These are phyloP conservation scores for Pectinophora gossypiella DNA, from an alignment of 1,140 invertebrate genomes.

Conservation along the genomic window DNA sequence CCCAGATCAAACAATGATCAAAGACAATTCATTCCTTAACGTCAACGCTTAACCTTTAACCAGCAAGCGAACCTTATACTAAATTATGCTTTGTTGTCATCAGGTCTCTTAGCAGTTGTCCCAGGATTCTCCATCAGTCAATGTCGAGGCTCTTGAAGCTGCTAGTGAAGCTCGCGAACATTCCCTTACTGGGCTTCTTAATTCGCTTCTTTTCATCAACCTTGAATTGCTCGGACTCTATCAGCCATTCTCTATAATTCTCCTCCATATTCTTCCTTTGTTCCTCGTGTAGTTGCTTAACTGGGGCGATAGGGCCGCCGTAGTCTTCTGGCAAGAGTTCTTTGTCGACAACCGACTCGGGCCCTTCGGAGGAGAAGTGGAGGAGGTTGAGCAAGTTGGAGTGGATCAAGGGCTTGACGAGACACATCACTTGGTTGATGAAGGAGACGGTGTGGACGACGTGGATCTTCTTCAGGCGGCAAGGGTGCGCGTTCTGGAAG, in stretches of 20 bases:
- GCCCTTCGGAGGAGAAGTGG: slow-evolving; percentile 72
- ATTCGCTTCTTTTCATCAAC: slow-evolving; percentile 71
- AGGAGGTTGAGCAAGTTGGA: slow-evolving; percentile 75
- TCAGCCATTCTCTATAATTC: slow-evolving; percentile 69
- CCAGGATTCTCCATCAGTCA: slow-evolving; percentile 45
- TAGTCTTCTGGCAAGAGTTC: slow-evolving; percentile 71
- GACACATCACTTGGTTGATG: slow-evolving; percentile 78
- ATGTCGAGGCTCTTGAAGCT: slow-evolving; percentile 68
- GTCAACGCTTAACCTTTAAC: too few relatives aligned
- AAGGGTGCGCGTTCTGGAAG: slow-evolving; percentile 78
- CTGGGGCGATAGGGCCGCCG: slow-evolving; percentile 57
- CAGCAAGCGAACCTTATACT: too few relatives aligned
- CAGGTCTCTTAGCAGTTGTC: too few relatives aligned
- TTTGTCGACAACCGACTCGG: slow-evolving; percentile 60
- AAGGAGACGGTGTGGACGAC: slow-evolving; percentile 77
- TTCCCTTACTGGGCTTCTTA: slow-evolving; percentile 67
- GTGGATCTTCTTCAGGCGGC: slow-evolving; percentile 77
- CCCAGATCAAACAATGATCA: too few relatives aligned
- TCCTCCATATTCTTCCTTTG: slow-evolving; percentile 68
- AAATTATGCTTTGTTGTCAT: too few relatives aligned
- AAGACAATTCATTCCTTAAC: too few relatives aligned
- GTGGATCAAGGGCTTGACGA: slow-evolving; percentile 77
- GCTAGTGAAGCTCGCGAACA: slow-evolving; percentile 67
- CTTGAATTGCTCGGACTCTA: slow-evolving; percentile 67
- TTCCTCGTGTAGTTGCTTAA: slow-evolving; percentile 67